Evolutionary conservation across 1,140 invertebrate genomes (phyloP), one percentile per base, ranked within the genome.

Genomic region (Lineus longissimus): DNA sequence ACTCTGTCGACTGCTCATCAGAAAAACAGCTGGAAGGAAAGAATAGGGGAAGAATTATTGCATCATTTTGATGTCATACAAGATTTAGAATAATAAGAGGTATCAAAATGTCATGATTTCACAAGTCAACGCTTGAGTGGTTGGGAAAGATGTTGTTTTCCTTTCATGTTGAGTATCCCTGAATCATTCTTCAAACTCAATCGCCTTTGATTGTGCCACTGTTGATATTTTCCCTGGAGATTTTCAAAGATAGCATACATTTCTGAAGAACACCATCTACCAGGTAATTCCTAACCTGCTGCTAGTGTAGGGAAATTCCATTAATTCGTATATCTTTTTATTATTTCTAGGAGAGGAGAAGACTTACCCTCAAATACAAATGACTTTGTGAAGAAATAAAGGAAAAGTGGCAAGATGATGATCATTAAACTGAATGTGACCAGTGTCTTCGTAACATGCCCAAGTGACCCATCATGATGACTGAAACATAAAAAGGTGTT

Each of bases 1-100:
- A 61, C 79, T 76, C 56, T 71, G 69, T 40, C 66, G 62, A 27
- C 63, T 67, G 59, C 85, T 83, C 51, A 87, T 73, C 7, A 87
- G 81, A 62, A 86, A 88, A 69, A 87, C 85, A 55, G 86, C 85
- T 67, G 65, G 31, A 76, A 68, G 2, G 47, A 61, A 67, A 36
- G 70, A 30, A 63, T 59, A 54, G 41, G 25, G 17, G 27, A 54
- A 15, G 17, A 30, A 2, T 30, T 15, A n/a, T n/a, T n/a, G n/a
- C n/a, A n/a, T n/a, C n/a, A 15, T 29, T 40, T 17, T 9, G 2
- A 4, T 22, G 15, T 22, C 27, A 9, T 19, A 6, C 9, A 22
- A 23, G 11, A 4, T 60, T 11, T 56, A 6, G 15, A 2, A 15
- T 1, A 41, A 59, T 2, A 1, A 1, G 27, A 59, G 29, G 2